A percentile compares a stretch with the other conserved stretches of the same genome.
Evolutionary conservation across 35 echinoderm and acorn worm species (phyloP).

Genomic region (Hemicentrotus pulcherrimus): DNA sequence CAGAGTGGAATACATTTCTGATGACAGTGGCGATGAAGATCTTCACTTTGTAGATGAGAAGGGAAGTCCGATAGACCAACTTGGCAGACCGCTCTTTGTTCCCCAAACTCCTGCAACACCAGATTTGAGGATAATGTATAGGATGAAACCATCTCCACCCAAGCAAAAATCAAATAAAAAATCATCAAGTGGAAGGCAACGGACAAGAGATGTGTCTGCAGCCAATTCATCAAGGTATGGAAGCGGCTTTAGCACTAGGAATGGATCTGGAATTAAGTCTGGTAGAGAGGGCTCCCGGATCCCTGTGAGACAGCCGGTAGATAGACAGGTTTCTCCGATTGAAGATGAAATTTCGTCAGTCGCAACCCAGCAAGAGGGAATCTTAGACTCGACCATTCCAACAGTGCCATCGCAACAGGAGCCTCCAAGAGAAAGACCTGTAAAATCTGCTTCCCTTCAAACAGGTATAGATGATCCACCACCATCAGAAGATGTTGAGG

Average conservation of each 20-base stretch:
- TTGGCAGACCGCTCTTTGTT: constrained; percentile 58
- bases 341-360: background rate
- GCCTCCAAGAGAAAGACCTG: background rate
- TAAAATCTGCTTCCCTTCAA: constrained; percentile 40
- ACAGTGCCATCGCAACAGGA: background rate
- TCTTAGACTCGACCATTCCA: constrained; percentile 27
- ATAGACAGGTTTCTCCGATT: constrained; percentile 30
- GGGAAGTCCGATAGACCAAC: constrained; percentile 85
- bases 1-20: constrained; percentile 90
- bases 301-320: background rate
- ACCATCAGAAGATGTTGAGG: background rate
- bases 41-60: constrained; percentile 97
- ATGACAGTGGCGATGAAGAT: constrained; percentile 96
- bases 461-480: background rate
- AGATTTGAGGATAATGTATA: constrained; percentile 60
- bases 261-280: constrained; percentile 6
- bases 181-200: constrained; percentile 28
- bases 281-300: background rate
- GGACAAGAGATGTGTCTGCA: constrained; percentile 38
- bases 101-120: constrained; percentile 28
- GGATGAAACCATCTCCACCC: constrained; percentile 83
- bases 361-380: constrained; percentile 47
- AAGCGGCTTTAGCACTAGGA: background rate
- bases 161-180: constrained; percentile 51
- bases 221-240: constrained; percentile 15